Evolutionary conservation across 2,888 invertebrate species (phyloP).

Genomic region (Esperia sulphurella): DNA sequence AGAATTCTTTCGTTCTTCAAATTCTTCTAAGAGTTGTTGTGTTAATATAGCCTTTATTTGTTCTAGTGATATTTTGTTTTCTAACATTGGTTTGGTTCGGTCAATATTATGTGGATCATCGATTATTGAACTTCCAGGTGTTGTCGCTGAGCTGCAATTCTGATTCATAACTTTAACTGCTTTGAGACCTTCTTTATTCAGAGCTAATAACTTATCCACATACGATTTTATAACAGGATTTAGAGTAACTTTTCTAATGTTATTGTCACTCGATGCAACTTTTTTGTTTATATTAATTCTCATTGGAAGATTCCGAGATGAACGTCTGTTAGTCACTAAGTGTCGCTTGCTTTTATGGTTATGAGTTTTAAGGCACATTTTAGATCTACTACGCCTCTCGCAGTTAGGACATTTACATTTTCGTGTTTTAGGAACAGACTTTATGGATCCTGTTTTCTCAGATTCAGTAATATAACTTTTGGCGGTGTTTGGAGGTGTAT

Average conservation of each 20-base stretch:
- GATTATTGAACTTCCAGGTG: slow-evolving; percentile 68
- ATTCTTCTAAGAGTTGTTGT: slow-evolving; percentile 40
- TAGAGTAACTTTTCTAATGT: slow-evolving; percentile 21
- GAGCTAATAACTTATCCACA: slow-evolving; percentile 53
- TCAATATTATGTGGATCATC: slow-evolving; percentile 51
- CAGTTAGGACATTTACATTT: slow-evolving; percentile 25
- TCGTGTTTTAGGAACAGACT: slow-evolving; percentile 10
- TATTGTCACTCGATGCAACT: slow-evolving; percentile 14
- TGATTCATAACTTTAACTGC: slow-evolving; percentile 62
- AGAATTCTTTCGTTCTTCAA: slow-evolving; percentile 13
- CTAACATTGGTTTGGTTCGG: slow-evolving; percentile 24
- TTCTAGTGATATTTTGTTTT: slow-evolving; percentile 55
- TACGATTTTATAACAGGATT: slow-evolving; percentile 63
- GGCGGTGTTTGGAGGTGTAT: slow-evolving; percentile 47
- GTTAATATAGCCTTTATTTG: slow-evolving; percentile 53
- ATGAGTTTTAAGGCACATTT: slow-evolving; percentile 17
- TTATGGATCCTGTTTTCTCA: not conserved
- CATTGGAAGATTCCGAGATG: slow-evolving; percentile 18
- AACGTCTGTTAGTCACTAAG: slow-evolving; percentile 16
- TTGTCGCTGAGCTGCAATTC: slow-evolving; percentile 67
- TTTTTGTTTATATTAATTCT: slow-evolving; percentile 17
- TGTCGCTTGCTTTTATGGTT: slow-evolving; percentile 21
- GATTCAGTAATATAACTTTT: slow-evolving; percentile 21
- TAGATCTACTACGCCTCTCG: slow-evolving; percentile 13
- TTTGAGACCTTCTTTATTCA: slow-evolving; percentile 59